Conservation (phyloP, 53 echinoderm and acorn worm species). For the Temnopleurus reevesii region DNA sequence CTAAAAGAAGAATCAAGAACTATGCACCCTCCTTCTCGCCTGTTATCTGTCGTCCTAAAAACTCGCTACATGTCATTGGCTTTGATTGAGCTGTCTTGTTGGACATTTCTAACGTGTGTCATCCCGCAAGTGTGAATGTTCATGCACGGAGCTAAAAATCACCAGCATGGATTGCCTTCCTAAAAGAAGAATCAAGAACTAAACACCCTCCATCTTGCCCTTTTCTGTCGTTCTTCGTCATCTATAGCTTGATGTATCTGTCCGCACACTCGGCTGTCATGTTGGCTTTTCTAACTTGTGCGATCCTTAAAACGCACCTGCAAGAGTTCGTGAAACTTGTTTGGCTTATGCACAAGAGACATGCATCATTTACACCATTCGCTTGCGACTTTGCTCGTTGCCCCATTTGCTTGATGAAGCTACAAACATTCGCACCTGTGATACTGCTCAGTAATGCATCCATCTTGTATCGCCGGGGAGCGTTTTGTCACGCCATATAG, state of each 20-base stretch:
- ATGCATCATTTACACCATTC: background rate
- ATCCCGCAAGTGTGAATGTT: constrained; percentile 13
- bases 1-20: constrained; percentile 14
- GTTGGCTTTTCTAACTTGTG: background rate
- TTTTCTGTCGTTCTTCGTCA: background rate
- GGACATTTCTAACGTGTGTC: too few species aligned
- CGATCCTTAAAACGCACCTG: background rate
- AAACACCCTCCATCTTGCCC: constrained; percentile 4
- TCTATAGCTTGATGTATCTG: background rate
- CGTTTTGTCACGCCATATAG: too few species aligned
- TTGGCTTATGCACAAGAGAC: background rate
- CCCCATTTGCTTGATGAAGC: too few species aligned
- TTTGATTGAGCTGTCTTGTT: too few species aligned
- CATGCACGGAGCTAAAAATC: constrained; percentile 8
- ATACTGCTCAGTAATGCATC: background rate
- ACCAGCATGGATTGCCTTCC: background rate
- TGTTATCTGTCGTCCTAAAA: background rate
- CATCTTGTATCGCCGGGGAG: background rate
- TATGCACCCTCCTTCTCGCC: constrained; percentile 33
- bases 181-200: constrained; percentile 15
- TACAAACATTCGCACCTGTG: background rate
- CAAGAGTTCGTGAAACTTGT: background rate
- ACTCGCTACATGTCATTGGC: too few species aligned
- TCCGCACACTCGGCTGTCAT: background rate
- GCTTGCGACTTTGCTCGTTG: background rate